Evolutionary conservation across 2,797 vertebrate genomes (phyloP).

Genomic region (Enteromius trimaculatus): DNA sequence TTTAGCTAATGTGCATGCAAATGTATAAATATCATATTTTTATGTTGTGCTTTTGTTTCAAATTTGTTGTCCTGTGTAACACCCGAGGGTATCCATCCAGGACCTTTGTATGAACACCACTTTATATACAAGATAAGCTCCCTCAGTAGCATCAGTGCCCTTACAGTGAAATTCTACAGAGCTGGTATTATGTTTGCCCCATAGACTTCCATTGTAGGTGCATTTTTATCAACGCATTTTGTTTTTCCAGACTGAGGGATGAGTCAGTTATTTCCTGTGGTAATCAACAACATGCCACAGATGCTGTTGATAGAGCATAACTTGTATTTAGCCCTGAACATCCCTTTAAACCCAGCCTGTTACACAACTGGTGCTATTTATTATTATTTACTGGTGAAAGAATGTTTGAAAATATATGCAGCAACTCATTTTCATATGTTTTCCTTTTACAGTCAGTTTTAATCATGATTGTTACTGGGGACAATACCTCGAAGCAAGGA

Average conservation of each 20-base stretch:
- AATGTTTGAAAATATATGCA: neutral
- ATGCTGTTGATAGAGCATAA: neutral
- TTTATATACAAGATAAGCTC: neutral
- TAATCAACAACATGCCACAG: conserved; percentile 3
- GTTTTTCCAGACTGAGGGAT: conserved; percentile 12
- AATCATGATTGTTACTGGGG: neutral
- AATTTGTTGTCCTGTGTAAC: neutral
- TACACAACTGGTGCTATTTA: conserved; percentile 1
- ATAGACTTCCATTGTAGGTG: neutral
- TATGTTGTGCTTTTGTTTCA: neutral
- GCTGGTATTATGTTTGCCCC: neutral
- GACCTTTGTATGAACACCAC: neutral
- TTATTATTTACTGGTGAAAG: conserved; percentile 17
- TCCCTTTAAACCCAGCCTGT: neutral
- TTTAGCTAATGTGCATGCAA: neutral
- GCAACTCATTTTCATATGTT: neutral
- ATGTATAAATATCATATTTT: neutral
- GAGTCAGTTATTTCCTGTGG: conserved; percentile 8
- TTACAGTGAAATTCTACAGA: neutral
- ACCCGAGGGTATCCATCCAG: neutral
- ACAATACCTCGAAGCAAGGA: conserved; percentile 10
- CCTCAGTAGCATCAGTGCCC: neutral
- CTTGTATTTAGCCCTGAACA: conserved; percentile 24
- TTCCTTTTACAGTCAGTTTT: neutral
- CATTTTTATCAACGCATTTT: neutral